Conservation (phyloP, 2,888 invertebrate species). For the Horisme vitalbata region DNA sequence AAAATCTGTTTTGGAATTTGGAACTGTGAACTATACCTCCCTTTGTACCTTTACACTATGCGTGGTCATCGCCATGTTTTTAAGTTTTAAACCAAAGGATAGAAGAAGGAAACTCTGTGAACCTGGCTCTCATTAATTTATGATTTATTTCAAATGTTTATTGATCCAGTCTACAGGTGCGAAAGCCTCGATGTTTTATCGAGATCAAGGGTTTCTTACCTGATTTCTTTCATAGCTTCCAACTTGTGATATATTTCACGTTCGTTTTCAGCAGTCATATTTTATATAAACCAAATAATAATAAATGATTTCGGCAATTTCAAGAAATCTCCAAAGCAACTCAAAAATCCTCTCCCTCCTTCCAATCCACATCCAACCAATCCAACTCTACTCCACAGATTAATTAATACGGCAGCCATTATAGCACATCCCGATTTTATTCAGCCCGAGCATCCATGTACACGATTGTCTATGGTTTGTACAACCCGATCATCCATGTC, state of each 20-base stretch:
- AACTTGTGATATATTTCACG: conserved; percentile 94
- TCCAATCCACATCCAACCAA: too few relatives aligned
- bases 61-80: too few relatives aligned
- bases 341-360: conserved; percentile 19
- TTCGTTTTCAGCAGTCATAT: conserved; percentile 90
- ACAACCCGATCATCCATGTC: too few relatives aligned
- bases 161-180: conserved; percentile 80
- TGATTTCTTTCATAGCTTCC: conserved; percentile 96
- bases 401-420: too few relatives aligned
- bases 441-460: too few relatives aligned
- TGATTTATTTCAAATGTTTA: conserved; percentile 57
- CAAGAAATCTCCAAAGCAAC: conserved; percentile 46
- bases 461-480: too few relatives aligned
- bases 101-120: background rate
- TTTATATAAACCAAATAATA: conserved; percentile 34
- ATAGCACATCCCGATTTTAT: too few relatives aligned
- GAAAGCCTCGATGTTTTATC: conserved; percentile 43
- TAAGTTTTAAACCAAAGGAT: too few relatives aligned
- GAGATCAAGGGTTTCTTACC: conserved; percentile 74
- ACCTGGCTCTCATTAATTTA: conserved; percentile 5
- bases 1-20: too few relatives aligned
- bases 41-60: too few relatives aligned
- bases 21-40: too few relatives aligned
- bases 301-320: conserved; percentile 39
- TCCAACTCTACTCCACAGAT: too few relatives aligned